Conservation (phyloP, 2,888 invertebrate genomes). For the Lycaena phlaeas region DNA sequence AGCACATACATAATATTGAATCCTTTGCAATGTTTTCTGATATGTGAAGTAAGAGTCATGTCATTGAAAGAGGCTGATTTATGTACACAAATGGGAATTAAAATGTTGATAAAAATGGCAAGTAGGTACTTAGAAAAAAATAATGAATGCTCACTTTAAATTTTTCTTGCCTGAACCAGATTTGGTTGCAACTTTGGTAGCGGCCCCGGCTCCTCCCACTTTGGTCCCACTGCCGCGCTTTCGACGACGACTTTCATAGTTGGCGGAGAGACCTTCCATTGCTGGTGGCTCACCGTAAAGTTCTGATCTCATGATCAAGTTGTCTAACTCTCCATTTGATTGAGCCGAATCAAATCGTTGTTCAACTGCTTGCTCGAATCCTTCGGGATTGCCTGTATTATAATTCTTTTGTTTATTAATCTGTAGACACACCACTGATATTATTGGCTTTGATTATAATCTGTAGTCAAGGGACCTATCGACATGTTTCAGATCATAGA, state of each 20-base stretch:
- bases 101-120: no score
- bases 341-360: constrained; percentile 52
- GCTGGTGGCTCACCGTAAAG: constrained; percentile 74
- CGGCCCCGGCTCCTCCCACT: constrained; percentile 62
- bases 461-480: no score
- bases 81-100: no score
- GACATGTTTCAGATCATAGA: no score
- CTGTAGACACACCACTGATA: no score
- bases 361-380: constrained; percentile 53
- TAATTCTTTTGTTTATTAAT: no score
- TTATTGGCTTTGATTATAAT: no score
- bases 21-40: no score
- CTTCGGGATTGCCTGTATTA: constrained; percentile 59
- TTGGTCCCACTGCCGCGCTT: constrained; percentile 62
- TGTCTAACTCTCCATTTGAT: constrained; percentile 64
- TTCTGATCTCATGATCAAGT: constrained; percentile 76
- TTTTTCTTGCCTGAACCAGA: constrained; percentile 62
- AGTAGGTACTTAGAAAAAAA: background rate
- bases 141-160: constrained; percentile 41
- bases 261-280: constrained; percentile 50
- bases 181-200: constrained; percentile 64
- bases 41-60: no score
- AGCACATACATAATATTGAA: no score
- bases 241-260: constrained; percentile 52
- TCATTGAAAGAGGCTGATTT: no score